Base-by-base conservation (phyloP, 2,113 vertebrate species). In the Nanorana parkeri region DNA sequence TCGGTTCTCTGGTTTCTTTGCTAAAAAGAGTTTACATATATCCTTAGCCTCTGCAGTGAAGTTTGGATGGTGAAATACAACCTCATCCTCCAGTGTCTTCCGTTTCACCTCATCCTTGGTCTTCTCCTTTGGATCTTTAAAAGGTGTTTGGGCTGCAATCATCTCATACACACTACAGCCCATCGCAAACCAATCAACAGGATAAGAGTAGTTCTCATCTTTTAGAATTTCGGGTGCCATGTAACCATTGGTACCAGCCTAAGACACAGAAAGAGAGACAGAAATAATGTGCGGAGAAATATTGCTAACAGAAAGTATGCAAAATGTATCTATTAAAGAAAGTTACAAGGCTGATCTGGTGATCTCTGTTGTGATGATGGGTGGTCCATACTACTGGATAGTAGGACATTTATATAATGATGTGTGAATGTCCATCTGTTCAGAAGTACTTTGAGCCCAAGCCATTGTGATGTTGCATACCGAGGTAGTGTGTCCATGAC, bases 141-240 rank as follows among this genome's bases (percentile, higher is more conserved):
- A 98, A 0, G 96, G 96, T 66, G 96, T 90, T 88, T 94, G 88
- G 47, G 91, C 95, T 5, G 94, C 94, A 71, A 96, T 84, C 95
- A 97, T 96, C 89, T 98, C 96, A 64, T 96, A 97, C 84, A 97
- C 93, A 80, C 93, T 95, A 85, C 95, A 97, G 10, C 96, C 96
- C 90, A 96, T 89, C 7, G 96, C 90, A 91, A 97, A 97, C 96
- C 96, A 98, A 91, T 97, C 96, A 88, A 95, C 96, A 0, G 95
- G 93, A 1, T 89, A 95, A 85, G 87, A 83, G 87, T 97, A 97
- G 17, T 84, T 85, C 56, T 93, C 94, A 55, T 96, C 94, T 76
- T 87, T 94, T 77, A 97, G 90, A 64, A 97, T 93, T 89, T 96
- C 96, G 0, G 96, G 96, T 76, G 95, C 95, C 96, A 98, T 96